Evolutionary conservation across 1,140 invertebrate genomes (phyloP).

Genomic region (Tribolium castaneum): DNA sequence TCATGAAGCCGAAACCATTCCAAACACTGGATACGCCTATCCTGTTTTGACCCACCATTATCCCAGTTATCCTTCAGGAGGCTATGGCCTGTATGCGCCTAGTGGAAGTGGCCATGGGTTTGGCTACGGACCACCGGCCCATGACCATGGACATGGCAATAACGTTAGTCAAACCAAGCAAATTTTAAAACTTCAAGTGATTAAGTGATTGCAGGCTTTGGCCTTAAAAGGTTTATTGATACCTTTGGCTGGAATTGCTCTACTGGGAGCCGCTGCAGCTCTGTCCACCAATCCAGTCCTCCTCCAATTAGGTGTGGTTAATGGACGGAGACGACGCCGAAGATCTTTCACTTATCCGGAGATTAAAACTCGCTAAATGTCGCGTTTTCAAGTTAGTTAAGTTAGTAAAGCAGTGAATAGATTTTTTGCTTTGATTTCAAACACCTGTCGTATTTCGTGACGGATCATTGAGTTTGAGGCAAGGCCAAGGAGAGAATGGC

Average conservation of each 20-base stretch:
- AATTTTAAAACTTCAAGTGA: not conserved
- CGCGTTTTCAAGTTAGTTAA: not conserved
- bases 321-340: slow-evolving; percentile 63
- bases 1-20: not conserved
- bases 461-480: not conserved
- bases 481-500: not conserved
- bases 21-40: not conserved
- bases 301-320: slow-evolving; percentile 77
- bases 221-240: slow-evolving; percentile 74
- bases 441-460: not conserved
- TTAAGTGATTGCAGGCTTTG: slow-evolving; percentile 62
- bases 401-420: slow-evolving; percentile 29
- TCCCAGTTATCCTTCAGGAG: not conserved
- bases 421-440: not conserved
- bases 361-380: slow-evolving; percentile 48
- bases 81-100: not conserved
- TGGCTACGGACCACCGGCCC: not conserved
- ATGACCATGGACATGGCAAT: not conserved
- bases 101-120: slow-evolving; percentile 35
- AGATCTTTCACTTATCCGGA: slow-evolving; percentile 49
- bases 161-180: not conserved
- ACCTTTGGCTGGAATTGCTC: slow-evolving; percentile 80
- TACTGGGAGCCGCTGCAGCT: slow-evolving; percentile 82
- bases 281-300: slow-evolving; percentile 81
- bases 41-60: not conserved